A percentile compares a stretch with the other conserved stretches of the same genome.
phyloP scores from a whole-genome alignment of 37 sponge, comb jelly and placozoan species.

The Hormiphora californensis region DNA sequence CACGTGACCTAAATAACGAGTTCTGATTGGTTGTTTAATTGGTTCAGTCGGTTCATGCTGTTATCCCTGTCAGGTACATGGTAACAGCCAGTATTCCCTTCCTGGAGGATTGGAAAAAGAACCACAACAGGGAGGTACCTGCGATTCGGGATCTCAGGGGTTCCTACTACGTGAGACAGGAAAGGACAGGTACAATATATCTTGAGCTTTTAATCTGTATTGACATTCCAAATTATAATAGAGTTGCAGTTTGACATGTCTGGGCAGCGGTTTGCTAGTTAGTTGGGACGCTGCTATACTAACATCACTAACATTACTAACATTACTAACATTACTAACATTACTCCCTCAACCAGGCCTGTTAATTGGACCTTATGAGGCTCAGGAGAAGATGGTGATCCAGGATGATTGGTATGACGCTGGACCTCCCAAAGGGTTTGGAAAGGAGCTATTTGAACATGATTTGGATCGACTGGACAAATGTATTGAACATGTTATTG shows the following conservation, averaged over 20 bases:
- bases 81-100: constrained; percentile 8
- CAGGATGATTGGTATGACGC: constrained; percentile 51
- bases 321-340: too few relatives aligned
- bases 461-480: constrained; percentile 55
- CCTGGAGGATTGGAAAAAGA: constrained; percentile 5
- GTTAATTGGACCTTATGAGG: constrained; percentile 56
- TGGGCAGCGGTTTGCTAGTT: too few relatives aligned
- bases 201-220: too few relatives aligned
- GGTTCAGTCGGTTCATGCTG: too few relatives aligned
- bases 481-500: background rate
- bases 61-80: background rate
- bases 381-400: constrained; percentile 54
- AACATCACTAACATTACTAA: too few relatives aligned
- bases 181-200: constrained; percentile 39
- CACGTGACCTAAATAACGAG: too few relatives aligned
- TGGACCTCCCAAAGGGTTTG: constrained; percentile 56
- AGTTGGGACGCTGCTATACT: too few relatives aligned
- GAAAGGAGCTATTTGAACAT: constrained; percentile 58
- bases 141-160: constrained; percentile 56
- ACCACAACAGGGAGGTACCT: constrained; percentile 23
- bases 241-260: too few relatives aligned
- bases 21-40: too few relatives aligned
- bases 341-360: background rate
- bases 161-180: constrained; percentile 56
- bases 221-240: too few relatives aligned